Percentiles rank a stretch among this genome's conserved stretches.
Conservation (phyloP, 2,113 vertebrate species). For the Felis catus region F.catus_Fca126_mat1.0 CM031419.1:134369001-134369500, state of each 20-base stretch:
- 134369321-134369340: slow-evolving; percentile 11
- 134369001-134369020: not conserved
- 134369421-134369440: slow-evolving; percentile 27
- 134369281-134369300: slow-evolving; percentile 12
- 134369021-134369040: not conserved
- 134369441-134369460: not conserved
- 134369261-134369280: not conserved
- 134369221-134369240: not conserved
- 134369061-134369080: not conserved
- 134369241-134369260: not conserved
- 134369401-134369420: slow-evolving; percentile 16
- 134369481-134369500: not conserved
- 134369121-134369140: not conserved
- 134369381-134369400: not conserved
- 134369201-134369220: not conserved
- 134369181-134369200: not conserved
- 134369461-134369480: not conserved
- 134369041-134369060: not conserved
- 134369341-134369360: slow-evolving; percentile 10
- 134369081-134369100: not conserved
- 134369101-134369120: not conserved
- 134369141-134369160: not conserved
- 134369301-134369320: not conserved
- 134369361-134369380: slow-evolving; percentile 1
- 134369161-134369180: not conserved